These are phyloP conservation scores for Mythimna vitellina DNA, from an alignment of 2,888 invertebrate species.

Conservation along the genomic window DNA sequence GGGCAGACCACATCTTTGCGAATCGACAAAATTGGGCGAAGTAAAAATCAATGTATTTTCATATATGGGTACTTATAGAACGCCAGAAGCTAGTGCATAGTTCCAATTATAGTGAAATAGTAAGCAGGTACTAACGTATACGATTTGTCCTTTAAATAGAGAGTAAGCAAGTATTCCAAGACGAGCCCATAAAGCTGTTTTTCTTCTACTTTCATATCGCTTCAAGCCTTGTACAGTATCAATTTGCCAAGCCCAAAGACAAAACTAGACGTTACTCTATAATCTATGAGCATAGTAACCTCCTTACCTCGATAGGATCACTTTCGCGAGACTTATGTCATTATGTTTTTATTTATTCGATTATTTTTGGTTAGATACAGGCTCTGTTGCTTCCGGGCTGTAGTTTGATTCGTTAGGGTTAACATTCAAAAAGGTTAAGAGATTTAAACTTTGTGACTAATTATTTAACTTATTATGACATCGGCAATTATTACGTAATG, in stretches of 20 bases:
- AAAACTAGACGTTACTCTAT: slow-evolving; percentile 18
- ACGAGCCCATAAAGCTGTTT: slow-evolving; percentile 12
- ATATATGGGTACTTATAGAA: too few species aligned
- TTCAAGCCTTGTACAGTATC: slow-evolving; percentile 28
- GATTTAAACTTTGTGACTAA: not conserved
- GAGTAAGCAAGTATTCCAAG: slow-evolving; percentile 9
- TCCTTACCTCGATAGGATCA: slow-evolving; percentile 42
- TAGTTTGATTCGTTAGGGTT: not conserved
- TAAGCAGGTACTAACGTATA: not conserved
- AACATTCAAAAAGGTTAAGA: too few species aligned
- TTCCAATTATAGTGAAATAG: too few species aligned
- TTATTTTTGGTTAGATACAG: slow-evolving; percentile 6
- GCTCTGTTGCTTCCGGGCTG: not conserved
- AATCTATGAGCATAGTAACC: slow-evolving; percentile 40
- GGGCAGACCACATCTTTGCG: too few species aligned
- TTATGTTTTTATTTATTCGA: slow-evolving; percentile 21
- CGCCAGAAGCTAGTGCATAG: too few species aligned
- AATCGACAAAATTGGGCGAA: too few species aligned
- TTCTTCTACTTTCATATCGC: slow-evolving; percentile 43
- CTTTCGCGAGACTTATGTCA: slow-evolving; percentile 55
- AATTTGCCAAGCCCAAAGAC: slow-evolving; percentile 37
- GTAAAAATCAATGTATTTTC: too few species aligned
- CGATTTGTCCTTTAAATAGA: slow-evolving; percentile 27
- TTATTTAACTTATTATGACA: slow-evolving; percentile 5
- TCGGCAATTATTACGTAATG: not conserved